phyloP scores from a whole-genome alignment of 2,797 vertebrate genomes.

The Helarctos malayanus region DNA sequence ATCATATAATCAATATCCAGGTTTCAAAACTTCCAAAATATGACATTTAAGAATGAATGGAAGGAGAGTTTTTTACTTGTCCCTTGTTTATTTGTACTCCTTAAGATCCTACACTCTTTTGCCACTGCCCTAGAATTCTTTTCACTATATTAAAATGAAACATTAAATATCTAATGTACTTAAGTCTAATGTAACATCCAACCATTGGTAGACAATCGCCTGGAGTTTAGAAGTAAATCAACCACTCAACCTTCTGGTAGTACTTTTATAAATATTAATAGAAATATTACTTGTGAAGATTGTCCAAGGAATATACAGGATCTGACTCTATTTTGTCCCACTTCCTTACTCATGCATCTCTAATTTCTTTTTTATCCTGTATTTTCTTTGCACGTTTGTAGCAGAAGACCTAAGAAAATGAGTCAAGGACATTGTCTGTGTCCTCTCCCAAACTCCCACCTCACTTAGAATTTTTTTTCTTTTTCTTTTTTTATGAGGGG shows the following conservation, averaged over 20 bases:
- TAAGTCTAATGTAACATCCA: background rate
- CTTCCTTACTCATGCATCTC: background rate
- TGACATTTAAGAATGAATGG: background rate
- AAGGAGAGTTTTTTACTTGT: background rate
- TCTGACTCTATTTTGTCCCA: background rate
- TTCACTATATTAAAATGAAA: background rate
- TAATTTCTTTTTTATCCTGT: background rate
- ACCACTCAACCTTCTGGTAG: background rate
- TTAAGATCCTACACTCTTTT: background rate
- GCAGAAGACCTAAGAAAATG: background rate
- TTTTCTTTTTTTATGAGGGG: background rate
- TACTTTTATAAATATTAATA: background rate
- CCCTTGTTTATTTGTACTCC: background rate
- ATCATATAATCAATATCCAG: background rate
- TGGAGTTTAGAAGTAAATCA: background rate
- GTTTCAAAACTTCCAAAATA: background rate
- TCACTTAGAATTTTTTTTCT: background rate
- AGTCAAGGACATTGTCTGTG: background rate
- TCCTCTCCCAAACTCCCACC: background rate
- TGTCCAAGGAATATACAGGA: background rate
- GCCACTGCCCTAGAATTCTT: background rate
- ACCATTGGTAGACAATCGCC: background rate
- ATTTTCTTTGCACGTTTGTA: background rate
- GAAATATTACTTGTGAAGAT: background rate
- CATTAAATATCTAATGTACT: background rate